Evolutionary conservation across 1,140 invertebrate species (phyloP).

Genomic region (Schlechtendalia chinensis): DNA sequence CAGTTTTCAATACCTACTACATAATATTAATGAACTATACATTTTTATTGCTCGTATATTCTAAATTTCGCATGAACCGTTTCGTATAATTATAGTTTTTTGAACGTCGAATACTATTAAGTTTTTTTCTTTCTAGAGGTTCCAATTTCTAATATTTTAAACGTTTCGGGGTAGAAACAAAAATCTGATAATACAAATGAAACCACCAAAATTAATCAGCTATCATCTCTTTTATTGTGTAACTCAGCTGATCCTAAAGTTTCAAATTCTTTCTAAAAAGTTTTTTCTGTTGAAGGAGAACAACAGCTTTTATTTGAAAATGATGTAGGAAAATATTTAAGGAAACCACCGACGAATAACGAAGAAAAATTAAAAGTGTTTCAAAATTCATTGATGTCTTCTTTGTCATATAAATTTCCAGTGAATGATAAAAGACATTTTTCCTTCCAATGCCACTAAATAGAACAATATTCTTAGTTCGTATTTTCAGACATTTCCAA

Average conservation of each 20-base stretch:
- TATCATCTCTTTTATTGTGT: not conserved
- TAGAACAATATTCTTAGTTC: not conserved
- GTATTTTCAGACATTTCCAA: not conserved
- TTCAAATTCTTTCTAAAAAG: not conserved
- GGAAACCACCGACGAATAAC: not conserved
- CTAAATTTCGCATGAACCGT: no score
- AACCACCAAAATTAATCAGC: not conserved
- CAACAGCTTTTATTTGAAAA: not conserved
- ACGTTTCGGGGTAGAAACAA: not conserved
- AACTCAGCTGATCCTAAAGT: not conserved
- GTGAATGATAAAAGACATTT: not conserved
- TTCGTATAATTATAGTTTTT: not conserved
- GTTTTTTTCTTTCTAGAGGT: not conserved
- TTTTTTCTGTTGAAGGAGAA: not conserved
- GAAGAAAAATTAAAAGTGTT: not conserved
- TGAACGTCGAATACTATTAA: not conserved
- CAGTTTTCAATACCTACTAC: no score
- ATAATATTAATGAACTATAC: no score
- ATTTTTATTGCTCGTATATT: not conserved
- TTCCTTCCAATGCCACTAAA: not conserved
- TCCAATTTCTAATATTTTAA: conserved; percentile 5
- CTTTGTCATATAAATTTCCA: not conserved
- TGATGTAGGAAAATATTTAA: not conserved
- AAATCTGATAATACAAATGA: not conserved
- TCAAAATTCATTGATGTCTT: not conserved